Base-by-base conservation (phyloP, 2,888 invertebrate species). In the Nomada fabriciana region DNA sequence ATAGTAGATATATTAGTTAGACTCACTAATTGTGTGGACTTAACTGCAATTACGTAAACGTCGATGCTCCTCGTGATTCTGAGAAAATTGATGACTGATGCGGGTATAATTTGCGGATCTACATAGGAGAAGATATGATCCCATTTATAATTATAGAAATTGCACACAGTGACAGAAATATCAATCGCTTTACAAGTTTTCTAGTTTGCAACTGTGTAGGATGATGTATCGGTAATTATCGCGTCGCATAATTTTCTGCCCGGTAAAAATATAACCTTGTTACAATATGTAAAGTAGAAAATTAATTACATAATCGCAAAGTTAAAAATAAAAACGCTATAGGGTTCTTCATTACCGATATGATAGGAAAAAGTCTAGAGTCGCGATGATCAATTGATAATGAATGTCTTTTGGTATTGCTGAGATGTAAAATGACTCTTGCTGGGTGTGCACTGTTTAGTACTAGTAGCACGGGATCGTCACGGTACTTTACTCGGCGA, bases 391-490 rank as follows among this genome's bases (percentile, higher is more conserved):
- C 20, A 1, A 60, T 36, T 18, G 36, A 20, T 57, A 74, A 83
- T 59, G 57, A 42, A 60, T 71, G 75, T 68, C 59, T 61, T 60
- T 25, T 23, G 55, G 15, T n/a, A 60, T 57, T 59, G 23, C 57
- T 53, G 15, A 15, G 43, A 55, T 59, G 13, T 53, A 59, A 63
- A 72, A 63, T 50, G 55, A 20, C 42, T 61, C 67, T 57, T 69
- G 60, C 73, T 53, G 52, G 29, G 50, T 53, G 65, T 43, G 42
- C 50, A 71, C 61, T 60, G 83, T 73, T 57, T 55, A 63, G 70
- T 78, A 78, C 83, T 76, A 86, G 75, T 79, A 80, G 72, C 67
- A 52, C 80, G 43, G 59, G 73, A 84, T 84, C 57, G 84, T 84
- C 84, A 76, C 69, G 84, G 84, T 79, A 79, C 71, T 84, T 76